A percentile compares a stretch with the other conserved stretches of the same genome.
Conservation (phyloP, 2,888 invertebrate genomes). For the Geophilus truncorum region DNA sequence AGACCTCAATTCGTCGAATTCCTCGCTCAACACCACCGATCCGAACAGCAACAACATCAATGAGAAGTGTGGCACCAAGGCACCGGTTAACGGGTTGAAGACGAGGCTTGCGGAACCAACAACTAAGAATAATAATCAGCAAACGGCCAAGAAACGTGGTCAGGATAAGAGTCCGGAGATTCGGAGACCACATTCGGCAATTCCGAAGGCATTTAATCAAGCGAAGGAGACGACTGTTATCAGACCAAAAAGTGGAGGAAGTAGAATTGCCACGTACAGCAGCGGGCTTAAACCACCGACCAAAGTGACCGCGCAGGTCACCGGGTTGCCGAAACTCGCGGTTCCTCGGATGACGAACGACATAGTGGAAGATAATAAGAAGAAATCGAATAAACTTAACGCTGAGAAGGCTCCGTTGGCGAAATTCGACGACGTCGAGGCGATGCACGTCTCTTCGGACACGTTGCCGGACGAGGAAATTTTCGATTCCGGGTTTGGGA, state of each 20-base stretch:
- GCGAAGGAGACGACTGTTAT: background rate
- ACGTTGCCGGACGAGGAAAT: constrained; percentile 29
- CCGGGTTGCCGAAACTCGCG: background rate
- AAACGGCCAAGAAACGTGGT: background rate
- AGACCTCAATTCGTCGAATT: background rate
- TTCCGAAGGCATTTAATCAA: background rate
- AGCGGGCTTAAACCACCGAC: background rate
- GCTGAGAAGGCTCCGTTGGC: background rate
- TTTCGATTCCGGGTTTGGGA: constrained; percentile 36
- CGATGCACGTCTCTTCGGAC: constrained; percentile 36
- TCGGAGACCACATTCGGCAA: background rate
- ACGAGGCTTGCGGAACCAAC: background rate
- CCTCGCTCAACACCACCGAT: background rate
- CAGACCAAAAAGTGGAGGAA: background rate
- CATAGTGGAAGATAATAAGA: background rate
- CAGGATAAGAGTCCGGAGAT: background rate
- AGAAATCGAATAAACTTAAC: background rate
- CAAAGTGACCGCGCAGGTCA: background rate
- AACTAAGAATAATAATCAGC: background rate
- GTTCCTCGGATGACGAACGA: background rate
- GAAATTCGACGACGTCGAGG: constrained; percentile 29
- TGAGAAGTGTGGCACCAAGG: background rate
- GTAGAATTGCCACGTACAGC: background rate
- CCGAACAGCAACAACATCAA: background rate
- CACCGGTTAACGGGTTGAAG: background rate